Conservation (phyloP, 2,888 invertebrate genomes). For the Acholoe squamosa region DNA sequence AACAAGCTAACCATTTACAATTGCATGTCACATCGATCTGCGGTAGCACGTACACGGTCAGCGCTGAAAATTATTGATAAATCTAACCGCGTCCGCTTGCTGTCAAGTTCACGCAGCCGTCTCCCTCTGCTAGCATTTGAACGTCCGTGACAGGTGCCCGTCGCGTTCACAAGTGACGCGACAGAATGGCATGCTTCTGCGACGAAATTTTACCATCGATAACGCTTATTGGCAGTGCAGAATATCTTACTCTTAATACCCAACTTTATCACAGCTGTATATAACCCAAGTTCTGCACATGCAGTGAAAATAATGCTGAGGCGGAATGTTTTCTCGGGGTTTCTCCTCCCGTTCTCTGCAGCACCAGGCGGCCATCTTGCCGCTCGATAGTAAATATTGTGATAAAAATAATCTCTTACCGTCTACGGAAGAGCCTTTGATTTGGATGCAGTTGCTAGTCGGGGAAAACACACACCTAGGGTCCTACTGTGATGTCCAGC, state of each 20-base stretch:
- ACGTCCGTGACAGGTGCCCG: constrained; percentile 49
- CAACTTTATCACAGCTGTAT: background rate
- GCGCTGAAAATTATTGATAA: background rate
- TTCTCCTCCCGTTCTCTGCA: background rate
- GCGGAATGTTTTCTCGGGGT: constrained; percentile 6
- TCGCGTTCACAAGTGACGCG: background rate
- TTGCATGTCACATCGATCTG: too few species aligned
- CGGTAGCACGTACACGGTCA: too few species aligned
- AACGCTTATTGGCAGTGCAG: background rate
- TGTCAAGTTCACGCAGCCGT: background rate
- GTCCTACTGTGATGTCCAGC: constrained; percentile 1
- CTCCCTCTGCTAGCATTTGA: background rate
- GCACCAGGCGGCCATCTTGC: constrained; percentile 31
- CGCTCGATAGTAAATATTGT: constrained; percentile 52
- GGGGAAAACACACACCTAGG: constrained; percentile 1
- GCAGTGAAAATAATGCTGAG: constrained; percentile 40
- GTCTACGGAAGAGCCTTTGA: background rate
- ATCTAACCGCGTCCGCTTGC: background rate
- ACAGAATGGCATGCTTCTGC: background rate
- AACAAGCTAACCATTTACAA: too few species aligned
- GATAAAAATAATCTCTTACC: constrained; percentile 43
- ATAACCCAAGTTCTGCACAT: background rate
- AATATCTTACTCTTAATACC: background rate
- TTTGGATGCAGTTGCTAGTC: background rate
- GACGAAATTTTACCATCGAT: background rate